Evolutionary conservation across 2,113 vertebrate genomes (phyloP), one percentile per base, ranked within the genome.

Genomic region (Ameiurus melas): DNA sequence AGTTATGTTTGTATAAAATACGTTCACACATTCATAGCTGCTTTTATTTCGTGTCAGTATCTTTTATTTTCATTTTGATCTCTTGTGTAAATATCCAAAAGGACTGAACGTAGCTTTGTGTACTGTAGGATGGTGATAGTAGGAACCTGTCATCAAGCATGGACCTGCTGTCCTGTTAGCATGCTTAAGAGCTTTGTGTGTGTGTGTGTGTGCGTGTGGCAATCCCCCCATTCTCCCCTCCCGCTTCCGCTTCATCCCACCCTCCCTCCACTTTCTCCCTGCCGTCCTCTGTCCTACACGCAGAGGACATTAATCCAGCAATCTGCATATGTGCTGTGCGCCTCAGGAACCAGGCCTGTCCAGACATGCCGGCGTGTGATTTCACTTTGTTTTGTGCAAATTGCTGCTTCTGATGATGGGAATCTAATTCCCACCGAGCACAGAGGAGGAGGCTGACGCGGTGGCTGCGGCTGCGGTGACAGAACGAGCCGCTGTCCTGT

Each of bases 321-420:
- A 92, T 95, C 94, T 94, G 93, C 94, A 94, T 94, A 92, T 89
- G 91, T 81, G 90, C 91, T 90, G 90, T 85, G 89, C 86, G 87
- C 93, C 93, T 92, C 87, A 79, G 94, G 92, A 92, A 89, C 91
- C 85, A 73, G 89, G 81, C 62, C 82, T 85, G 91, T 89, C 86
- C 88, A 80, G 89, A 90, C 92, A 94, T 86, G 93, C 87, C 89
- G 91, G 83, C 85, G 88, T 93, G 91, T 92, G 93, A 94, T 95
- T 94, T 92, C 87, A 60, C 90, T 86, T 92, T 93, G 91, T 94
- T 94, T 94, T 86, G 57, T 66, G 88, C 93, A 94, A 95, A 95
- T 94, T 93, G 84, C 93, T 60, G 94, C 92, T 88, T 91, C 94
- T 91, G 94, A 92, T 91, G 94, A 93, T 93, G 93, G 90, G 92